These are phyloP conservation scores for Eupithecia vulgata DNA, from an alignment of 2,888 invertebrate species.

Conservation along the genomic window DNA sequence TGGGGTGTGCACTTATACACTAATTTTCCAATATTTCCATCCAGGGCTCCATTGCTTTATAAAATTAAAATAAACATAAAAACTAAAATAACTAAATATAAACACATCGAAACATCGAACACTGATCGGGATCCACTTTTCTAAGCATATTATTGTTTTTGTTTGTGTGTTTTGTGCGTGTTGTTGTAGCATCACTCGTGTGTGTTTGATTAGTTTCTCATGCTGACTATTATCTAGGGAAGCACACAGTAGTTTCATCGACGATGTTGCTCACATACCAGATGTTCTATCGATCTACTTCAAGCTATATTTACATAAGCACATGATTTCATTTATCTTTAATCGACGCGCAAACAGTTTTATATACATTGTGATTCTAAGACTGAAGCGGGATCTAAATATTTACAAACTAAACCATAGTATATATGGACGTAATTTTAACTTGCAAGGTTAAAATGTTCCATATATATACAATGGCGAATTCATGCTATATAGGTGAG, in stretches of 20 bases:
- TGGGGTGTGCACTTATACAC: conserved; percentile 81
- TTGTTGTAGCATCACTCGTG: conserved; percentile 62
- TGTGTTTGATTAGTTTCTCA: conserved; percentile 64
- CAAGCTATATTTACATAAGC: conserved; percentile 66
- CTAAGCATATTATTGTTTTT: conserved; percentile 47
- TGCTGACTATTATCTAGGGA: conserved; percentile 71
- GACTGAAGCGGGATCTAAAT: conserved; percentile 38
- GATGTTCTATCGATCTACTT: conserved; percentile 58
- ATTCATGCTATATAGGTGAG: conserved; percentile 41
- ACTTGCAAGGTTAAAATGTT: conserved; percentile 11
- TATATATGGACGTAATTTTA: conserved; percentile 31
- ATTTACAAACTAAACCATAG: conserved; percentile 33
- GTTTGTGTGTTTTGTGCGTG: conserved; percentile 57
- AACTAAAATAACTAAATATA: conserved; percentile 52
- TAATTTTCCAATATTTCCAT: conserved; percentile 66
- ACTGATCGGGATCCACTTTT: conserved; percentile 55
- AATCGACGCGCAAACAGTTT: background rate
- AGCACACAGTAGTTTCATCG: conserved; percentile 70
- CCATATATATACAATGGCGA: conserved; percentile 39
- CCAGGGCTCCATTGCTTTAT: conserved; percentile 76
- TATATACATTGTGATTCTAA: conserved; percentile 31
- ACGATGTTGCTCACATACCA: conserved; percentile 82
- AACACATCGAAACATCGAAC: conserved; percentile 66
- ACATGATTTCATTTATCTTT: conserved; percentile 27
- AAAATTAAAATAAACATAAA: conserved; percentile 55